Evolutionary conservation across 2,113 vertebrate species (phyloP), one percentile per base, ranked within the genome.

Genomic region (Serilophus lunatus): DNA sequence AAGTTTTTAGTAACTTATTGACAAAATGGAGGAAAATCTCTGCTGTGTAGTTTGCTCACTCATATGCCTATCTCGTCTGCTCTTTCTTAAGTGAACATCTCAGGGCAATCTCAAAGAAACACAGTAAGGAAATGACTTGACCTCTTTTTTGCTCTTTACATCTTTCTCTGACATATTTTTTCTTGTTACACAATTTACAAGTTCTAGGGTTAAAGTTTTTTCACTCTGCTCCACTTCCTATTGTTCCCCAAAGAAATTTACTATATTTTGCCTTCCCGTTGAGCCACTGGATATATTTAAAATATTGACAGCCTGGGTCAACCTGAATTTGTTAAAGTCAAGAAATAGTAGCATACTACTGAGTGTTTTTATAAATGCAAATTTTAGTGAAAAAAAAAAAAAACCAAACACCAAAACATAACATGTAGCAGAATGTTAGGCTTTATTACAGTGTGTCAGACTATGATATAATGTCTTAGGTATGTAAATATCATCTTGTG

Each of bases 61-160:
- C 5, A 0, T 57, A 14, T 0, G 0, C 28, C 40, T 31, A 4
- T n/a, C 15, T 69, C 49, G 14, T 14, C 47, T 42, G 51, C 16
- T 20, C 6, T 49, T 90, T 65, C 50, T 68, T 29, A 84, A 35
- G 36, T 17, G 36, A 71, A 7, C 9, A 50, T 12, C 12, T 40
- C 26, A 13, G 12, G 79, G 40, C 8, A 72, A 23, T 68, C 36
- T n/a, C 31, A 9, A 18, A 69, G 24, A 54, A 82, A 25, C 19
- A 33, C 2, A 53, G 31, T 40, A 22, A 50, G 38, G 47, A 85
- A 5, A 33, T 15, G 25, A 3, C 6, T 86, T 81, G 35, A 7
- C 47, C 54, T 47, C 31, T 63, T 69, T 57, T 22, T 36, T 57
- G 24, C 6, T 66, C 8, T 83, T 81, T 47, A 36, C 5, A 20